Conservation (phyloP, 37 sponge, comb jelly and placozoan species). For the Lycopodina hypogea region DNA sequence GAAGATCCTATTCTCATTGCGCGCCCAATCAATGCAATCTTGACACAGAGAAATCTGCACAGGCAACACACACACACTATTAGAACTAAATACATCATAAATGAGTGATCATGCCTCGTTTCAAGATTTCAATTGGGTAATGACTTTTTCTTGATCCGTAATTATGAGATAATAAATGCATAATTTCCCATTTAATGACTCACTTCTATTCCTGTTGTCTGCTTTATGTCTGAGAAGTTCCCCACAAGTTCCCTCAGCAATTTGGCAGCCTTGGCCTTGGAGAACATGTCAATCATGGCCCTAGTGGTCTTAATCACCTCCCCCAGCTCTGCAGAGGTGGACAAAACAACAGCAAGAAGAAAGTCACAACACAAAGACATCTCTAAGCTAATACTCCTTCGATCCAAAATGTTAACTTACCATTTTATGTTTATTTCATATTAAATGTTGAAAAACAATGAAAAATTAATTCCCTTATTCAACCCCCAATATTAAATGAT, state of each 20-base stretch:
- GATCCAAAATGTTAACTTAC: not conserved
- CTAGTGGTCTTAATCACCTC: slow-evolving; percentile 61
- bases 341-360: not conserved
- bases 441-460: too few species aligned
- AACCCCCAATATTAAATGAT: too few species aligned
- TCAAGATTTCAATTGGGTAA: too few species aligned
- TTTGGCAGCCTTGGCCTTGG: slow-evolving; percentile 97
- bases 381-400: too few species aligned
- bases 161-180: too few species aligned
- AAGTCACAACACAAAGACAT: not conserved
- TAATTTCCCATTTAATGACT: too few species aligned
- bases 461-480: too few species aligned
- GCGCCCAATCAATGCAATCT: slow-evolving; percentile 96
- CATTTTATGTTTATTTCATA: not conserved
- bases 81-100: too few species aligned
- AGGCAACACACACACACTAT: not conserved
- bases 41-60: slow-evolving; percentile 72
- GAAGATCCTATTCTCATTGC: slow-evolving; percentile 84
- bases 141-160: too few species aligned
- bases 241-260: slow-evolving; percentile 89
- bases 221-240: slow-evolving; percentile 77
- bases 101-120: too few species aligned
- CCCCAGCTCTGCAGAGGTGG: slow-evolving; percentile 64
- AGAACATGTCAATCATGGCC: slow-evolving; percentile 62
- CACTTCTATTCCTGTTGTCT: slow-evolving; percentile 69